phyloP scores from a whole-genome alignment of 2,113 vertebrate genomes.

The Dipodomys spectabilis region DNA sequence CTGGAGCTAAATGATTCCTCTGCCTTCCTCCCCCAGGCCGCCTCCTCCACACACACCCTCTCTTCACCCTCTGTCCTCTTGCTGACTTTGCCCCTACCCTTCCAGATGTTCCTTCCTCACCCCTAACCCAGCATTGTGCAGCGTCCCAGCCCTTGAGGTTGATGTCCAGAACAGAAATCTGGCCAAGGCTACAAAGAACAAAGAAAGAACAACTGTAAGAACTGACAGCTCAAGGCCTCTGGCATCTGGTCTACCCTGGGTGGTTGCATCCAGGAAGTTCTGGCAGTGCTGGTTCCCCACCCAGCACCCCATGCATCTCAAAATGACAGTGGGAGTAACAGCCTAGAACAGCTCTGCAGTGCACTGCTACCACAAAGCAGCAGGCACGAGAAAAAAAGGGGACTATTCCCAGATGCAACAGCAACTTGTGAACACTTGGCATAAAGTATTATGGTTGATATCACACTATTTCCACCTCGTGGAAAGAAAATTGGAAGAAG shows the following conservation, averaged over 20 bases:
- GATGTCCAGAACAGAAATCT: background rate
- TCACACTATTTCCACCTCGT: background rate
- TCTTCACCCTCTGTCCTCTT: background rate
- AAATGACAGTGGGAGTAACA: background rate
- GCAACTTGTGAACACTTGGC: background rate
- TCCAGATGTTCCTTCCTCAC: background rate
- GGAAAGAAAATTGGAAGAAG: background rate
- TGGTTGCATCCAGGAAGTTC: background rate
- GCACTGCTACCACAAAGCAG: background rate
- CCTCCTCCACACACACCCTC: background rate
- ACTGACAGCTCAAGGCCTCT: constrained; percentile 25
- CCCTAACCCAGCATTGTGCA: background rate
- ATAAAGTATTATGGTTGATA: background rate
- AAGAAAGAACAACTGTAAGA: constrained; percentile 47
- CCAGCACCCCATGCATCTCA: background rate
- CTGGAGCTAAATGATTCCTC: background rate
- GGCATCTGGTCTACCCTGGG: background rate
- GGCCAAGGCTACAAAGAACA: background rate
- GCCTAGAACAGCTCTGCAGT: too few relatives aligned
- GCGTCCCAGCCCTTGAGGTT: constrained; percentile 20
- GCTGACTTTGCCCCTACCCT: background rate
- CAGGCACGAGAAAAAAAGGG: background rate
- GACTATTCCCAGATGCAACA: background rate
- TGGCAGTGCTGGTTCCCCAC: background rate
- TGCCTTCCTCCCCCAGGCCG: background rate